A percentile compares a stretch with the other conserved stretches of the same genome.
Conservation (phyloP, 1,140 invertebrate genomes). For the Thereuonema tuberculata region DNA sequence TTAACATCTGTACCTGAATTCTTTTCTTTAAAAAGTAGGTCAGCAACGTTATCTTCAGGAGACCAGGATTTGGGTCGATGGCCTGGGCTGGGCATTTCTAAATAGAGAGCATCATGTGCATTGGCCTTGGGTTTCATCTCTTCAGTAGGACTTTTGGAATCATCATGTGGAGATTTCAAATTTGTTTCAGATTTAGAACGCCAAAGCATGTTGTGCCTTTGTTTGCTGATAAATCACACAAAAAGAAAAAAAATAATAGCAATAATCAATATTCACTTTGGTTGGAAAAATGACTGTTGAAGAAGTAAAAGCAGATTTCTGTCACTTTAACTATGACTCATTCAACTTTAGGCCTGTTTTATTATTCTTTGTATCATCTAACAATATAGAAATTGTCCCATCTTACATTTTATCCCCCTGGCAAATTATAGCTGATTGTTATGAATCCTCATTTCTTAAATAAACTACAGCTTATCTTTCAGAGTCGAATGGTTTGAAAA, state of each 20-base stretch:
- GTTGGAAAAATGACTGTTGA: neutral
- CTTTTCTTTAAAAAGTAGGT: slow-evolving; percentile 23
- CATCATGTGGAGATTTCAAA: slow-evolving; percentile 40
- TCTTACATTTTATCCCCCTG: no score
- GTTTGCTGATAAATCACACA: slow-evolving; percentile 32
- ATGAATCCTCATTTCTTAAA: no score
- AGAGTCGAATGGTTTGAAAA: no score
- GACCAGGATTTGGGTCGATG: slow-evolving; percentile 64
- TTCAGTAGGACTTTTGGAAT: slow-evolving; percentile 16
- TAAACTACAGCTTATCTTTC: no score
- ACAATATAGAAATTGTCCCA: no score
- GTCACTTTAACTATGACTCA: no score
- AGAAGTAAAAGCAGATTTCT: no score
- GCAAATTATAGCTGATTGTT: no score
- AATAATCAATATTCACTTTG: neutral
- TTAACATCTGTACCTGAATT: no score
- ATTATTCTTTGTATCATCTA: no score
- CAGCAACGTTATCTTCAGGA: slow-evolving; percentile 46
- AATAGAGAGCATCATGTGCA: slow-evolving; percentile 20
- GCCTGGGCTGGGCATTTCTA: slow-evolving; percentile 14
- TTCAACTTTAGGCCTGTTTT: no score
- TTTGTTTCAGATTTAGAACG: slow-evolving; percentile 87
- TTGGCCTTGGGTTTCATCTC: slow-evolving; percentile 2
- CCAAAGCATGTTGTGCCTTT: slow-evolving; percentile 72
- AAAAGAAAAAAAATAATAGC: slow-evolving; percentile 1